Conservation (phyloP, 1,140 invertebrate species). For the Tetragonula clypearis region DNA sequence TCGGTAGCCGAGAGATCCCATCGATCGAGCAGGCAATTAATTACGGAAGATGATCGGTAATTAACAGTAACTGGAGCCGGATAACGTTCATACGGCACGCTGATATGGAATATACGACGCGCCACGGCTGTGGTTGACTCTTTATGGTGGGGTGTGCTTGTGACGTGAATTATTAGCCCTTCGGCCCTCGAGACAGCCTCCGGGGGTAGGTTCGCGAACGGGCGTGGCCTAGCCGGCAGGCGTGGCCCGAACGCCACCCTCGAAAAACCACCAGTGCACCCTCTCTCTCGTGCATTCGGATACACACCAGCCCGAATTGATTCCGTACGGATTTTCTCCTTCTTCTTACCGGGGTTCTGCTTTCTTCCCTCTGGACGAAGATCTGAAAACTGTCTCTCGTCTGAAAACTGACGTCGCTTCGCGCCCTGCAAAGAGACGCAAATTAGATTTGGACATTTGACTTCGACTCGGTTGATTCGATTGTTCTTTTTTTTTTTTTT, state of each 20-base stretch:
- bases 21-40: constrained; percentile 57
- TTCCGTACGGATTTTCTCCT: constrained; percentile 70
- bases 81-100: constrained; percentile 63
- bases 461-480: neutral
- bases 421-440: neutral
- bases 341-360: constrained; percentile 34
- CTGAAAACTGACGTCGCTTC: neutral
- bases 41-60: constrained; percentile 70
- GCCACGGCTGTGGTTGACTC: constrained; percentile 74
- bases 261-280: constrained; percentile 48
- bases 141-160: constrained; percentile 78
- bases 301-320: constrained; percentile 70
- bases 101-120: constrained; percentile 59
- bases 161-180: constrained; percentile 82
- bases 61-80: constrained; percentile 69
- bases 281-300: constrained; percentile 52
- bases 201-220: constrained; percentile 43
- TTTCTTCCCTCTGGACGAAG: constrained; percentile 6
- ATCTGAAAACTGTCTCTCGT: neutral
- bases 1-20: constrained; percentile 6
- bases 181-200: constrained; percentile 58
- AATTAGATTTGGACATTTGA: neutral
- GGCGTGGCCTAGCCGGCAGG: constrained; percentile 68
- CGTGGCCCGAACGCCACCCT: constrained; percentile 70
- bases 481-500: too few species aligned